Conservation (phyloP, 1,140 invertebrate species). For the Augochlora pura region DNA sequence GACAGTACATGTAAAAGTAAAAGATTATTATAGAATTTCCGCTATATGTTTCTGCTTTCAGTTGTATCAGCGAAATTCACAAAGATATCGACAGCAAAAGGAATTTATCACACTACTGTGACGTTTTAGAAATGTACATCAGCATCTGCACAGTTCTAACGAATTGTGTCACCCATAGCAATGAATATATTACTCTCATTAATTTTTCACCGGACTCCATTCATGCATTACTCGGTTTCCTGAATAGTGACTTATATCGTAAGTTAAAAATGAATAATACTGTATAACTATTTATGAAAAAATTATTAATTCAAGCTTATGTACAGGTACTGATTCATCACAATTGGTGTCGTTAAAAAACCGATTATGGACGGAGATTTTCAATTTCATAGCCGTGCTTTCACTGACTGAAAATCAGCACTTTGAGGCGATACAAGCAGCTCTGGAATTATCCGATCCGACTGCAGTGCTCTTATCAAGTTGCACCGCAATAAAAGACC, state of each 20-base stretch:
- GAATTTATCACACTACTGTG: constrained; percentile 74
- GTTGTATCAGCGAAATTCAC: constrained; percentile 72
- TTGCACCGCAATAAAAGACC: constrained; percentile 71
- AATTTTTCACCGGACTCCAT: constrained; percentile 78
- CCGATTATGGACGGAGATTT: constrained; percentile 78
- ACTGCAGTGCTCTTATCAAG: constrained; percentile 73
- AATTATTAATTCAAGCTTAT: constrained; percentile 21
- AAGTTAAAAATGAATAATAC: constrained; percentile 55
- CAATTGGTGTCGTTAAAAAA: constrained; percentile 76
- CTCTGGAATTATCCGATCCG: constrained; percentile 69
- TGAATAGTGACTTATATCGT: constrained; percentile 79
- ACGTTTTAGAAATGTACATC: constrained; percentile 80
- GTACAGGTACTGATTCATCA: constrained; percentile 69
- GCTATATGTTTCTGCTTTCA: constrained; percentile 46
- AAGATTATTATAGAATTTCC: neutral
- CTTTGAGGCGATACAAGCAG: constrained; percentile 71
- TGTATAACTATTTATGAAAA: neutral
- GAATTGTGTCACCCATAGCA: constrained; percentile 72
- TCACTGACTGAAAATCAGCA: constrained; percentile 71
- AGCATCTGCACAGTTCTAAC: constrained; percentile 77
- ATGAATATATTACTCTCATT: constrained; percentile 72
- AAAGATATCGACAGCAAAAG: constrained; percentile 66
- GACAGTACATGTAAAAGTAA: neutral
- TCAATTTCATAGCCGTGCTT: constrained; percentile 76
- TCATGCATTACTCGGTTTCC: constrained; percentile 73